These are phyloP conservation scores for Eurois occulta DNA, from an alignment of 2,888 invertebrate genomes.

Conservation along the genomic window DNA sequence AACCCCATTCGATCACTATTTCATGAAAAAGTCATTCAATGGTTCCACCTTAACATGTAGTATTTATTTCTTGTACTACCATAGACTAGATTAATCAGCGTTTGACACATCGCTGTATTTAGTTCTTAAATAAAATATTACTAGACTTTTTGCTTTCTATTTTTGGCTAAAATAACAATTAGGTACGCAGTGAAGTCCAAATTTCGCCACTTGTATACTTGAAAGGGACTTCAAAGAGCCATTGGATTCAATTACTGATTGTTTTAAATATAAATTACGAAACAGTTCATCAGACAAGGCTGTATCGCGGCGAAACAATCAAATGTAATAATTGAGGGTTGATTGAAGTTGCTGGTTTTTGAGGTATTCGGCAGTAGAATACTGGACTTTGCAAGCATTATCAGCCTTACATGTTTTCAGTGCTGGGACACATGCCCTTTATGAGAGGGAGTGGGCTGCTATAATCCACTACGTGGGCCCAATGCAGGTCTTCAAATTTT, in stretches of 20 bases:
- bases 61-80: not conserved
- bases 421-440: not conserved
- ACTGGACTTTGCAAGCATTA: not conserved
- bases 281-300: slow-evolving; percentile 17
- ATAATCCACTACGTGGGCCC: not conserved
- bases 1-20: no score
- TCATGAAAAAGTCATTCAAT: no score
- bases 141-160: not conserved
- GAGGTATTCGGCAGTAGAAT: not conserved
- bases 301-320: slow-evolving; percentile 23
- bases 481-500: not conserved
- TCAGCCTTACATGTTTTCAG: no score
- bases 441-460: not conserved
- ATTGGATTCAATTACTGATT: slow-evolving; percentile 40
- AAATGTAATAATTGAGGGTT: slow-evolving; percentile 21
- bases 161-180: slow-evolving; percentile 15
- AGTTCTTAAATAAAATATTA: not conserved
- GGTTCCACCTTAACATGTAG: no score
- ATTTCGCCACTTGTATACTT: slow-evolving; percentile 21
- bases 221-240: slow-evolving; percentile 30
- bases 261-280: slow-evolving; percentile 41
- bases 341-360: not conserved
- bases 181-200: slow-evolving; percentile 5
- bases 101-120: not conserved
- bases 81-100: not conserved